These are phyloP conservation scores for Drosophila monieri DNA, from an alignment of 2,888 invertebrate species.

Conservation along the genomic window DNA sequence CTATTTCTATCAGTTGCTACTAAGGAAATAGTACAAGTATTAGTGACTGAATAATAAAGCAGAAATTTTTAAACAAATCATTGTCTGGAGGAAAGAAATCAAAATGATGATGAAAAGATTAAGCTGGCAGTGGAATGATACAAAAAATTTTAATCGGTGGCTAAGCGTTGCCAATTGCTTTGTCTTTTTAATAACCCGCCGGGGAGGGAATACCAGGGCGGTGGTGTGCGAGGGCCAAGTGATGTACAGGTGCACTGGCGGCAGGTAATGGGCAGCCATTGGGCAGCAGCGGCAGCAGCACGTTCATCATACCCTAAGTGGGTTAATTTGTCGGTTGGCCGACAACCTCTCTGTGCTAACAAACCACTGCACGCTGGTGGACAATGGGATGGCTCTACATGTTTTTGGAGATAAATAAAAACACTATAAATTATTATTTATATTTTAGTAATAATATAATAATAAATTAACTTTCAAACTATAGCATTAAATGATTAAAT, in stretches of 20 bases:
- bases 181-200: neutral
- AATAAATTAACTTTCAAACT: neutral
- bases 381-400: neutral
- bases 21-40: neutral
- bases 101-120: neutral
- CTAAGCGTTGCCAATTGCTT: constrained; percentile 2
- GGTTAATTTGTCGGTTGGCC: constrained; percentile 57
- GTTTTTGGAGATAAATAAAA: neutral
- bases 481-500: too few relatives aligned
- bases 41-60: neutral
- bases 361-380: neutral
- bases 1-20: neutral
- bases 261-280: constrained; percentile 11
- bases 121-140: neutral
- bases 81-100: neutral
- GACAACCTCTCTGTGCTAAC: constrained; percentile 48
- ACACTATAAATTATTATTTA: neutral
- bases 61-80: too few relatives aligned
- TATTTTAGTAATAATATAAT: neutral
- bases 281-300: constrained; percentile 27
- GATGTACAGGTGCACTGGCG: constrained; percentile 3
- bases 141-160: neutral
- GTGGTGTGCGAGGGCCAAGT: neutral
- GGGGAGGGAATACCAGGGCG: constrained; percentile 8
- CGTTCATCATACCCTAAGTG: constrained; percentile 79